Evolutionary conservation across 2,113 vertebrate genomes (phyloP).

Genomic region (Odocoileus hemionus): DNA sequence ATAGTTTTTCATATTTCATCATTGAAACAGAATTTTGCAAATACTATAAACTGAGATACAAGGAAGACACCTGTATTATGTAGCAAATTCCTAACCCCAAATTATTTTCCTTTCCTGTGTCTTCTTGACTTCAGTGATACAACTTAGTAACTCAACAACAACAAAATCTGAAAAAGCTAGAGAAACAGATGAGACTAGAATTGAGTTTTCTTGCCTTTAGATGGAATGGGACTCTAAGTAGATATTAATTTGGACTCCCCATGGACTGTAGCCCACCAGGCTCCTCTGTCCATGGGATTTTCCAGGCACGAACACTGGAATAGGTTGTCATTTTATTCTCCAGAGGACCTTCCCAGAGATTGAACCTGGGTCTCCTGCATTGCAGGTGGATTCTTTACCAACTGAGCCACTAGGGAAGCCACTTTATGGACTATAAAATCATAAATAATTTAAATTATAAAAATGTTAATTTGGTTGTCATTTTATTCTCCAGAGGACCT

Average conservation of each 20-base stretch:
- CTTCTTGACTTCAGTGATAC: not conserved
- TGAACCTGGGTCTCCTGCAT: not conserved
- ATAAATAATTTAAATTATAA: not conserved
- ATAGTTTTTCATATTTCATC: not conserved
- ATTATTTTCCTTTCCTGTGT: not conserved
- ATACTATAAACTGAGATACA: not conserved
- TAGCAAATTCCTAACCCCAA: not conserved
- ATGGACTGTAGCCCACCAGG: not conserved
- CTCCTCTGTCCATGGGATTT: not conserved
- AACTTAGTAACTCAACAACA: not conserved
- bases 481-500: not conserved
- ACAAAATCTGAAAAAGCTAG: not conserved
- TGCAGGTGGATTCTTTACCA: not conserved
- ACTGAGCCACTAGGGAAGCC: not conserved
- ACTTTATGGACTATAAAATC: not conserved
- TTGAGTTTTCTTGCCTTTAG: not conserved
- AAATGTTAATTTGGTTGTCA: too few relatives aligned
- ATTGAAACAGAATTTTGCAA: not conserved
- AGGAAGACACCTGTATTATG: not conserved
- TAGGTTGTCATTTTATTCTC: not conserved
- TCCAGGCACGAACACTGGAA: not conserved
- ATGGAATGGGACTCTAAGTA: not conserved
- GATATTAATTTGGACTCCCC: not conserved
- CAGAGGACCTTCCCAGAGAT: not conserved
- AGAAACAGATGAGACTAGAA: not conserved